Conservation (phyloP, 2,888 invertebrate species). For the Drosophila flavopinicola region DNA sequence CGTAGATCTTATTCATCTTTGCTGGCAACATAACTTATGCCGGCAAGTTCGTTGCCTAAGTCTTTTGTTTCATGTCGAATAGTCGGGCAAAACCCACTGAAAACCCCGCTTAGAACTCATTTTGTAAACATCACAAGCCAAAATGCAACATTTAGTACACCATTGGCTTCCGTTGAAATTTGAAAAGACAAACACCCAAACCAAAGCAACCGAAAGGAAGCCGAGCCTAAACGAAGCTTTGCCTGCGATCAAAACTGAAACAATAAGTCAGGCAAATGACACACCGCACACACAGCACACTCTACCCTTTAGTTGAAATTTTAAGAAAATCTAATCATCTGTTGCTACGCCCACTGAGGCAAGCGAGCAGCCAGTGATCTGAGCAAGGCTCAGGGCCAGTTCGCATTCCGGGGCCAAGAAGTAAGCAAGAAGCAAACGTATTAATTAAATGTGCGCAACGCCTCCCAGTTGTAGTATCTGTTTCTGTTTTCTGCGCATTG, state of each 20-base stretch:
- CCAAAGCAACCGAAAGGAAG: constrained; percentile 31
- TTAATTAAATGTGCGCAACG: constrained; percentile 82
- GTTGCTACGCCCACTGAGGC: constrained; percentile 66
- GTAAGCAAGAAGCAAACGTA: constrained; percentile 72
- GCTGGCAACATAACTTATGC: background rate
- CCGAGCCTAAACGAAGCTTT: constrained; percentile 69
- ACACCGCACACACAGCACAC: constrained; percentile 30
- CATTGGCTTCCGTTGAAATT: constrained; percentile 73
- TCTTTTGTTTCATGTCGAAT: constrained; percentile 50
- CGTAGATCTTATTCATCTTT: background rate
- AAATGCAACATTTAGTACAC: constrained; percentile 53
- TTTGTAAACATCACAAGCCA: constrained; percentile 55
- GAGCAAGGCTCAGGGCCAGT: constrained; percentile 33
- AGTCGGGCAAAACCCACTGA: constrained; percentile 27
- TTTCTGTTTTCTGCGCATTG: constrained; percentile 26
- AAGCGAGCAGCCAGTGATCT: constrained; percentile 15
- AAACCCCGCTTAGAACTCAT: constrained; percentile 48
- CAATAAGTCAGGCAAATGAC: constrained; percentile 71
- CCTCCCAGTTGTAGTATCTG: constrained; percentile 57
- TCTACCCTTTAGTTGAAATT: constrained; percentile 59
- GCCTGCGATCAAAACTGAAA: constrained; percentile 62
- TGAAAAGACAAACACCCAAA: constrained; percentile 39
- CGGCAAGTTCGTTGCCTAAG: constrained; percentile 58
- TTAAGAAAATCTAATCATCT: constrained; percentile 81
- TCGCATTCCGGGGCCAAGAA: constrained; percentile 38